phyloP scores from a whole-genome alignment of 2,113 vertebrate species.

The Delphinus delphis region DNA sequence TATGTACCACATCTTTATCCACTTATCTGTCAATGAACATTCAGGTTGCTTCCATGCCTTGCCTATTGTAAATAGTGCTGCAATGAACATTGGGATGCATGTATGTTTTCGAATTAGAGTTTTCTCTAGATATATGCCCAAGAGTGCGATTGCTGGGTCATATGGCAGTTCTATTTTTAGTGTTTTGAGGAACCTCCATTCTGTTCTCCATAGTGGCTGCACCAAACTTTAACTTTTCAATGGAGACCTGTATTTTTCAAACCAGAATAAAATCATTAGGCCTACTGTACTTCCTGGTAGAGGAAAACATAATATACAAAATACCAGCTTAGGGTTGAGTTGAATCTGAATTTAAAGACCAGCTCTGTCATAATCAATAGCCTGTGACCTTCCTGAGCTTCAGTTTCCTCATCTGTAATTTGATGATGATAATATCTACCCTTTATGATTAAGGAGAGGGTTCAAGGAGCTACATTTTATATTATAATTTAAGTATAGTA shows the following conservation, averaged over 20 bases:
- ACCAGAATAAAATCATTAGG: background rate
- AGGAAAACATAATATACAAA: background rate
- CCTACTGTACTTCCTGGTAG: background rate
- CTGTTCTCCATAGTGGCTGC: background rate
- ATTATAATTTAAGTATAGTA: background rate
- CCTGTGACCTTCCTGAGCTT: background rate
- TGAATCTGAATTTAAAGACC: background rate
- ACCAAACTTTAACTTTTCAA: background rate
- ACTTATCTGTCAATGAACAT: background rate
- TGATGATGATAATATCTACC: background rate
- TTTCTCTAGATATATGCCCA: background rate
- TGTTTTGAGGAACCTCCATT: background rate
- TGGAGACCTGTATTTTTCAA: background rate
- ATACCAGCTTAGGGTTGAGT: rapidly evolving
- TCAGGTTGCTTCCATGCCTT: background rate
- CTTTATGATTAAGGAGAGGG: background rate
- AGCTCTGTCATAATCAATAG: background rate
- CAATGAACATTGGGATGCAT: background rate
- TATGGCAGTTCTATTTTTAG: background rate
- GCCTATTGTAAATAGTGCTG: background rate
- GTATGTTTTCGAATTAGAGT: background rate
- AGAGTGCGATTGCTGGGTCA: background rate
- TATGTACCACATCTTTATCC: background rate
- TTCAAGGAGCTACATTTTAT: background rate
- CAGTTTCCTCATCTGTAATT: background rate